A percentile compares a stretch with the other conserved stretches of the same genome.
phyloP scores from a whole-genome alignment of 2,888 invertebrate species.

The Hirudinaria manillensis region DNA sequence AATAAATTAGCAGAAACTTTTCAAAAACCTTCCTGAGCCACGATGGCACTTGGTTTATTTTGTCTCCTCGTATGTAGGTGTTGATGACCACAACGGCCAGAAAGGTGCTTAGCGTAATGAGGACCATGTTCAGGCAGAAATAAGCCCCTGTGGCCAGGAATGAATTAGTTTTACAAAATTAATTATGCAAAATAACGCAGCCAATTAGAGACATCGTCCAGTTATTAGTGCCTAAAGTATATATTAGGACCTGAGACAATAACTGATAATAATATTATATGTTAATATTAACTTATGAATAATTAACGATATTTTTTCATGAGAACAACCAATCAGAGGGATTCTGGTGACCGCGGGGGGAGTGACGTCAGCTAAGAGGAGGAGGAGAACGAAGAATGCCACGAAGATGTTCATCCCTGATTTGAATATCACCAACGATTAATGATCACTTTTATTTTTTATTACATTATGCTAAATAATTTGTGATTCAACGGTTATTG shows the following conservation, averaged over 20 bases:
- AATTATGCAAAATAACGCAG: background rate
- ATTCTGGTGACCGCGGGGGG: constrained; percentile 42
- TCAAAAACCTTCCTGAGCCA: background rate
- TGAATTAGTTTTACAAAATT: background rate
- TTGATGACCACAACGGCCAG: constrained; percentile 53
- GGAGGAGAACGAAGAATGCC: constrained; percentile 43
- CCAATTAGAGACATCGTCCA: too few relatives aligned
- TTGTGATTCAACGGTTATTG: too few relatives aligned
- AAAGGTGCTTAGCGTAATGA: constrained; percentile 53
- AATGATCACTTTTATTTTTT: background rate
- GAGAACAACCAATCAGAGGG: constrained; percentile 44
- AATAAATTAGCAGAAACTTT: background rate
- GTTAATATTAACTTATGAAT: background rate
- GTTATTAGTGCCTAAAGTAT: too few relatives aligned
- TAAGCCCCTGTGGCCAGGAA: constrained; percentile 47
- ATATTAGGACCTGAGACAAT: too few relatives aligned
- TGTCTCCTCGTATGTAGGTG: constrained; percentile 52
- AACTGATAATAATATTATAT: background rate
- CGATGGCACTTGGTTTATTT: constrained; percentile 46
- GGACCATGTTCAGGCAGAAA: constrained; percentile 54
- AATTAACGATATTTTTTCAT: too few relatives aligned
- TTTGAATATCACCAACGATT: background rate
- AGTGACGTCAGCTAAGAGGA: constrained; percentile 43
- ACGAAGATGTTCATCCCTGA: constrained; percentile 44
- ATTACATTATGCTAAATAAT: background rate